A percentile compares a stretch with the other conserved stretches of the same genome.
Conservation (phyloP, 2,797 vertebrate species). For the Euthynnus affinis region DNA sequence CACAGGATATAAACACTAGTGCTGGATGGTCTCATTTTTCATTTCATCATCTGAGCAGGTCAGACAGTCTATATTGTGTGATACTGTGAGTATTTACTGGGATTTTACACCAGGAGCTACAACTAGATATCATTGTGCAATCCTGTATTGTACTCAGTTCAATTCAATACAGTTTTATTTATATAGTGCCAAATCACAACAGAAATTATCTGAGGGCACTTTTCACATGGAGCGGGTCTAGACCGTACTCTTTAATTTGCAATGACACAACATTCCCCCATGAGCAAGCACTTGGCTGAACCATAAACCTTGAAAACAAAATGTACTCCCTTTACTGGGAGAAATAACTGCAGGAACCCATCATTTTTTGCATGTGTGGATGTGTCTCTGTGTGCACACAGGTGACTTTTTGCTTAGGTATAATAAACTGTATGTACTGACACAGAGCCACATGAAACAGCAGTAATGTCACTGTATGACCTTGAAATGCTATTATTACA, state of each 20-base stretch:
- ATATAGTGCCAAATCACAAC: too few relatives aligned
- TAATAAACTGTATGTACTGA: too few relatives aligned
- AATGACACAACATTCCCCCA: too few relatives aligned
- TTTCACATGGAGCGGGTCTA: too few relatives aligned
- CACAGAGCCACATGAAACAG: too few relatives aligned
- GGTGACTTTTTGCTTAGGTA: not conserved
- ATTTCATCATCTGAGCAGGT: constrained; percentile 1
- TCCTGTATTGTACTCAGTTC: not conserved
- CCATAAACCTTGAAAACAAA: not conserved
- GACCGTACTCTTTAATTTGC: too few relatives aligned
- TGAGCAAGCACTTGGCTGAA: not conserved
- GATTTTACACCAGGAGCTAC: not conserved
- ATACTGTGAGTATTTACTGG: not conserved
- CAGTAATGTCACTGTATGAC: too few relatives aligned
- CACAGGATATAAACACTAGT: not conserved
- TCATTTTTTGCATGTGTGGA: not conserved
- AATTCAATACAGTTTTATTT: too few relatives aligned
- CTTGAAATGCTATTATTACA: not conserved
- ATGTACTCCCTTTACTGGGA: not conserved
- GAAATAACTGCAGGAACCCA: not conserved
- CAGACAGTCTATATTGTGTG: not conserved
- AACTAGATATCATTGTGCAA: not conserved
- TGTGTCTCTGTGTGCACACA: not conserved
- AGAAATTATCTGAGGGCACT: too few relatives aligned
- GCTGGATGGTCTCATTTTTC: not conserved